A percentile compares a stretch with the other conserved stretches of the same genome.
Conservation (phyloP, 1,140 invertebrate genomes). For the Notospermus geniculatus region DNA sequence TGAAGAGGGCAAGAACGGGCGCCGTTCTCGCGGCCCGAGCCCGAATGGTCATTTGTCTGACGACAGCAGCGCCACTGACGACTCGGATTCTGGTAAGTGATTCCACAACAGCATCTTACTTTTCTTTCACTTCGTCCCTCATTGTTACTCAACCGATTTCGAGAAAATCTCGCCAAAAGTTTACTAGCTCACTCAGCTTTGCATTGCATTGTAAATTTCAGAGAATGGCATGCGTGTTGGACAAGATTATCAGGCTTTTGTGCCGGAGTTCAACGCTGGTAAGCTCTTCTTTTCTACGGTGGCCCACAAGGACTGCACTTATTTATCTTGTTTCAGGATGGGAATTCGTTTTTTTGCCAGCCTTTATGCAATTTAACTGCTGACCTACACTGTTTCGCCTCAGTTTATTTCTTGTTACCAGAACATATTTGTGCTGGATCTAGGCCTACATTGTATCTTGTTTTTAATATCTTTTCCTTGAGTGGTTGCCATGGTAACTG, state of each 20-base stretch:
- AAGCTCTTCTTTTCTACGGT: slow-evolving; percentile 27
- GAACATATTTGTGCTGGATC: neutral
- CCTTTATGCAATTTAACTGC: neutral
- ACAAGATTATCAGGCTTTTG: slow-evolving; percentile 86
- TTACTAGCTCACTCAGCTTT: neutral
- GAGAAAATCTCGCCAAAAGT: neutral
- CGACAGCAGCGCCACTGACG: slow-evolving; percentile 51
- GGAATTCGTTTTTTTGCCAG: neutral
- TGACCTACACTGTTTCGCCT: neutral
- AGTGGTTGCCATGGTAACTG: too few relatives aligned
- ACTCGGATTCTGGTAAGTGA: slow-evolving; percentile 50
- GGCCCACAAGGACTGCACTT: neutral
- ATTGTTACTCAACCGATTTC: neutral
- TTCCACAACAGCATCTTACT: slow-evolving; percentile 3
- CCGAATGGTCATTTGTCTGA: slow-evolving; percentile 79
- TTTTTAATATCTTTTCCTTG: too few relatives aligned
- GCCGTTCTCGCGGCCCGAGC: slow-evolving; percentile 81
- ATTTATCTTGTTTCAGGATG: neutral
- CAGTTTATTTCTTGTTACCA: neutral
- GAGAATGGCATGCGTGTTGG: slow-evolving; percentile 92
- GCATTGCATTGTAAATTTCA: slow-evolving; percentile 52
- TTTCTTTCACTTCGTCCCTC: neutral
- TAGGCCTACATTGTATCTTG: too few relatives aligned
- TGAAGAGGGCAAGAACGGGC: slow-evolving; percentile 77
- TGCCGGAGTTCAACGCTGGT: slow-evolving; percentile 73